These are phyloP conservation scores for Sciaenops ocellatus DNA, from an alignment of 2,797 vertebrate species.

Conservation along the genomic window DNA sequence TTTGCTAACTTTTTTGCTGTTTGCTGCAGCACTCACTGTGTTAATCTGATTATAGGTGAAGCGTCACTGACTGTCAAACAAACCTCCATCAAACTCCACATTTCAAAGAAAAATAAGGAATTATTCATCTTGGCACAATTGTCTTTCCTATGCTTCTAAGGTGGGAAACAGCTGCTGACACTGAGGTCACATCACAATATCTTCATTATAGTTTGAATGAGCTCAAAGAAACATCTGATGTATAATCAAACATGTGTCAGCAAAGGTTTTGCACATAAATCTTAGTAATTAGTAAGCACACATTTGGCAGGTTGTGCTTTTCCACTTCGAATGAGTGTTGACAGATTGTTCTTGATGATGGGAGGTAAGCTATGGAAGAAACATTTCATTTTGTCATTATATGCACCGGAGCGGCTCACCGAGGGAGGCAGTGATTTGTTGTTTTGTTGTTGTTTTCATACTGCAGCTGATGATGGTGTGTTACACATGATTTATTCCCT, in stretches of 20 bases:
- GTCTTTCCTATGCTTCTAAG: neutral
- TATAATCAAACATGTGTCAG: conserved; percentile 20
- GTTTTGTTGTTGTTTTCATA: neutral
- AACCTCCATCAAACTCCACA: neutral
- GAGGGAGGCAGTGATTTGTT: neutral
- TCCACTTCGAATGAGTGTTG: neutral
- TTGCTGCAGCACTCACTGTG: neutral
- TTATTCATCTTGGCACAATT: neutral
- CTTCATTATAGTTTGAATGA: neutral
- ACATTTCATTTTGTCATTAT: neutral
- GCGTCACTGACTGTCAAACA: neutral
- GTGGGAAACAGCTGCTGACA: neutral
- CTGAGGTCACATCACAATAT: neutral
- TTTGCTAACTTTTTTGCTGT: neutral
- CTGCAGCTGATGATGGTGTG: neutral
- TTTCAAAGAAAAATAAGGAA: neutral
- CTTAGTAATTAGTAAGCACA: neutral
- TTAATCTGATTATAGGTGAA: too few relatives aligned
- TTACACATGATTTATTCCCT: conserved; percentile 10
- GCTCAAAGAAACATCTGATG: neutral
- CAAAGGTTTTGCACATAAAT: conserved; percentile 11
- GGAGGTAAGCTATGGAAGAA: neutral
- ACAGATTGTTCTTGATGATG: conserved; percentile 2
- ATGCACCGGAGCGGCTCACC: neutral
- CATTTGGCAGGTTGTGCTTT: conserved; percentile 1